Conservation (phyloP, 2,797 vertebrate genomes). For the Acanthornis magna region DNA sequence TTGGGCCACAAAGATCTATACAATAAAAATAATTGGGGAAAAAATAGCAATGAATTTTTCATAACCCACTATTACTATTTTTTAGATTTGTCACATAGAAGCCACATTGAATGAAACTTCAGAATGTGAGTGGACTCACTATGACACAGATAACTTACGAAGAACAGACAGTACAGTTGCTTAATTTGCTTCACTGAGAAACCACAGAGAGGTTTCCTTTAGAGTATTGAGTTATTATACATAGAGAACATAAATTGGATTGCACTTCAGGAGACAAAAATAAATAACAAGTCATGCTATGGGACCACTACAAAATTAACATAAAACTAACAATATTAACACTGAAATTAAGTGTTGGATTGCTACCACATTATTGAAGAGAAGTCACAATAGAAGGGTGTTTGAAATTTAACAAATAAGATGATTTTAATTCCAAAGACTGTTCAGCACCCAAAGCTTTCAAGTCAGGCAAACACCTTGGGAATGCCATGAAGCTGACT, state of each 20-base stretch:
- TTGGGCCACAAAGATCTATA: background rate
- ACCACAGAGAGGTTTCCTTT: background rate
- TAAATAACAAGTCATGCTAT: background rate
- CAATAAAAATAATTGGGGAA: background rate
- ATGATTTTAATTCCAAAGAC: background rate
- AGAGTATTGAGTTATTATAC: background rate
- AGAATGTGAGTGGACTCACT: background rate
- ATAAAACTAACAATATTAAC: background rate
- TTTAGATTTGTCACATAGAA: background rate
- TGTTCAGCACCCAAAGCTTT: background rate
- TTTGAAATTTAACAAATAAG: background rate
- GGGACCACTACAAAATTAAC: background rate
- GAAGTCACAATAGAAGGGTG: background rate
- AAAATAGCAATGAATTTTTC: background rate
- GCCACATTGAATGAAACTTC: background rate
- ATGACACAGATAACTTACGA: accelerated
- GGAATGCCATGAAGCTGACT: background rate
- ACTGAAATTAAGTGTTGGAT: background rate
- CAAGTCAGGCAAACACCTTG: background rate
- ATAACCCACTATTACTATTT: background rate
- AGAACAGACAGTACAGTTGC: background rate
- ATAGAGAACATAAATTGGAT: background rate
- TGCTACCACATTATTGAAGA: background rate
- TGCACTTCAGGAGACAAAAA: background rate
- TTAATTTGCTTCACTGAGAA: background rate